These are phyloP conservation scores for Hydropsyche betteni DNA, from an alignment of 2,888 invertebrate genomes.

Conservation along the genomic window DNA sequence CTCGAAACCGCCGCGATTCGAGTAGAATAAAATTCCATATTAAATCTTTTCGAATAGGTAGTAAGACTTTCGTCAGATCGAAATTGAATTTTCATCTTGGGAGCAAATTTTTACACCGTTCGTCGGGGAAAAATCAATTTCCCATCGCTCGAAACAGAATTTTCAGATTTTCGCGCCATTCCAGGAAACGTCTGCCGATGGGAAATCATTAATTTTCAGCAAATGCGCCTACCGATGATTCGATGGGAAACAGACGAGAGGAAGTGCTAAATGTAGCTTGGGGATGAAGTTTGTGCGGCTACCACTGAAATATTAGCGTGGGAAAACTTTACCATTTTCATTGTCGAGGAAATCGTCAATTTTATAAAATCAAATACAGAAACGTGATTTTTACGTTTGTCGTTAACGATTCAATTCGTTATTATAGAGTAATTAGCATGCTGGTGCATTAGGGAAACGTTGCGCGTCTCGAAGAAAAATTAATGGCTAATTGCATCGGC, in stretches of 20 bases:
- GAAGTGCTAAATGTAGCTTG: constrained; percentile 8
- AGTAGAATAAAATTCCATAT: background rate
- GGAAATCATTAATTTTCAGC: constrained; percentile 49
- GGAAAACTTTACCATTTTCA: too few relatives aligned
- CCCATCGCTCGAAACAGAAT: constrained; percentile 11
- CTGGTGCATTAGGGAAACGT: too few relatives aligned
- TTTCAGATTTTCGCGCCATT: constrained; percentile 39
- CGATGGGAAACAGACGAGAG: constrained; percentile 40
- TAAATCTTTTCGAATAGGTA: constrained; percentile 13
- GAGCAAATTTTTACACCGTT: background rate
- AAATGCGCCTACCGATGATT: constrained; percentile 35
- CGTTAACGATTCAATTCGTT: too few relatives aligned
- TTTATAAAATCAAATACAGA: too few relatives aligned
- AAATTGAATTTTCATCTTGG: constrained; percentile 23
- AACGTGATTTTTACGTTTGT: too few relatives aligned
- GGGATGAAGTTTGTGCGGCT: too few relatives aligned
- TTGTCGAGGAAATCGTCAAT: too few relatives aligned
- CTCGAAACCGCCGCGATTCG: background rate
- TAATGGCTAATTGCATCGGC: background rate
- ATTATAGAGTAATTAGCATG: constrained; percentile 37
- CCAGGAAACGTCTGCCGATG: constrained; percentile 38
- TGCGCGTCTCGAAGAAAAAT: background rate
- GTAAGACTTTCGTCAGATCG: background rate
- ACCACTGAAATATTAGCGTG: too few relatives aligned
- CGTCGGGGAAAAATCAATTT: constrained; percentile 21